Conservation (phyloP, 1,140 invertebrate species). For the Cecropterus lyciades region DNA sequence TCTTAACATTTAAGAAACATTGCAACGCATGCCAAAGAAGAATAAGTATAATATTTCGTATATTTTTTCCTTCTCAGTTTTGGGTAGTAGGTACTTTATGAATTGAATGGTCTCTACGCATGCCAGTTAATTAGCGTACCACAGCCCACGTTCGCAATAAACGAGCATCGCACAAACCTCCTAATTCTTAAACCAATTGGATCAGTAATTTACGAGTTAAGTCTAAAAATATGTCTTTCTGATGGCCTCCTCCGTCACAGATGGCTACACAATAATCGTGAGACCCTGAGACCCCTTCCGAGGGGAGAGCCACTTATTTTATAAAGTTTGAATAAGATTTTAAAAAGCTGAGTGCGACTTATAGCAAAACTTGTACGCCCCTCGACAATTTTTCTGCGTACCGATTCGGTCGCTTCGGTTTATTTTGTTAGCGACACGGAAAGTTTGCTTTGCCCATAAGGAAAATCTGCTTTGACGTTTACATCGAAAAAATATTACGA, state of each 20-base stretch:
- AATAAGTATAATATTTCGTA: no score
- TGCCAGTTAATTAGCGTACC: conserved; percentile 35
- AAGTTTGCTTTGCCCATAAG: conserved; percentile 18
- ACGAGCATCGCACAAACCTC: conserved; percentile 64
- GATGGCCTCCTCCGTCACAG: conserved; percentile 72
- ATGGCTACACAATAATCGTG: conserved; percentile 76
- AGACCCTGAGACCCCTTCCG: conserved; percentile 52
- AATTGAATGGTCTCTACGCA: no score
- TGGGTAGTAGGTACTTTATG: no score
- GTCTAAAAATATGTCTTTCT: conserved; percentile 82
- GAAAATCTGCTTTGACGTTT: conserved; percentile 6
- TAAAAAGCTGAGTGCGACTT: conserved; percentile 68
- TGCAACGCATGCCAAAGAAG: no score
- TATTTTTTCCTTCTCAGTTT: no score
- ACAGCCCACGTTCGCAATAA: conserved; percentile 38
- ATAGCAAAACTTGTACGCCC: conserved; percentile 36
- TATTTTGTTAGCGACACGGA: conserved; percentile 22
- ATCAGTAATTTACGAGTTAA: conserved; percentile 81
- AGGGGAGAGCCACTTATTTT: conserved; percentile 70
- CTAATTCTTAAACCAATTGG: conserved; percentile 79
- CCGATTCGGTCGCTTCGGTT: conserved; percentile 16
- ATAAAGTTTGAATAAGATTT: conserved; percentile 82
- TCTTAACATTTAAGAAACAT: no score
- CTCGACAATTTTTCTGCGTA: conserved; percentile 30
- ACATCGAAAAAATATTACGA: conserved; percentile 2